Evolutionary conservation across 2,888 invertebrate genomes (phyloP), one percentile per base, ranked within the genome.

Genomic region (Eupithecia vulgata): DNA sequence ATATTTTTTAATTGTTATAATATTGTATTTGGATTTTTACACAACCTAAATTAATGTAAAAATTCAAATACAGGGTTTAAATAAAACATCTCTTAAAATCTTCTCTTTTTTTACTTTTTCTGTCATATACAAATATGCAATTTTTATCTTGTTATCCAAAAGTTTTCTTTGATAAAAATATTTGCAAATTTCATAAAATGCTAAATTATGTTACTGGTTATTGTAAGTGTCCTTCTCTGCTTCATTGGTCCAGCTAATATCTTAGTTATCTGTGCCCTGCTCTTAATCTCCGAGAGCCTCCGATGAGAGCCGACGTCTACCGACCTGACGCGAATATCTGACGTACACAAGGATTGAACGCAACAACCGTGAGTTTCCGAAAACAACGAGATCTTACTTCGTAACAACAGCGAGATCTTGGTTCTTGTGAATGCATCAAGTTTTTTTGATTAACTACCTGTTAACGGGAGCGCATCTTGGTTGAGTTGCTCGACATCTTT

Each of bases 331-430:
- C 65, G 48, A 72, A 70, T 71, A 84, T 83, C 82, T 79, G 83
- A 88, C 85, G 78, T 81, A 78, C 77, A 80, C 78, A 77, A 74
- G 86, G 86, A 90, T 91, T 91, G 88, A 85, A 83, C 80, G 80
- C 85, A 86, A 88, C 89, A 85, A 79, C 71, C 74, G 71, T 83
- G 82, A 82, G 80, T 83, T 82, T 81, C 78, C 83, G 76, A 83
- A 83, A 84, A 83, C 78, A 78, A 72, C 64, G 68, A 74, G 78
- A 80, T 82, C 34, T 62, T 65, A 62, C 71, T 37, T 45, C 57
- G 69, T 57, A n/a, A 52, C 52, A 57, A 25, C 57, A 3, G 7
- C 48, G 10, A 48, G 2, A 35, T 62, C 62, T 35, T 17, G 62
- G 37, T 37, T 62, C 62, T 62, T 62, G 62, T 75, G 72, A 76